phyloP scores from a whole-genome alignment of 2,797 vertebrate genomes.

The Danio jaintianensis region DNA sequence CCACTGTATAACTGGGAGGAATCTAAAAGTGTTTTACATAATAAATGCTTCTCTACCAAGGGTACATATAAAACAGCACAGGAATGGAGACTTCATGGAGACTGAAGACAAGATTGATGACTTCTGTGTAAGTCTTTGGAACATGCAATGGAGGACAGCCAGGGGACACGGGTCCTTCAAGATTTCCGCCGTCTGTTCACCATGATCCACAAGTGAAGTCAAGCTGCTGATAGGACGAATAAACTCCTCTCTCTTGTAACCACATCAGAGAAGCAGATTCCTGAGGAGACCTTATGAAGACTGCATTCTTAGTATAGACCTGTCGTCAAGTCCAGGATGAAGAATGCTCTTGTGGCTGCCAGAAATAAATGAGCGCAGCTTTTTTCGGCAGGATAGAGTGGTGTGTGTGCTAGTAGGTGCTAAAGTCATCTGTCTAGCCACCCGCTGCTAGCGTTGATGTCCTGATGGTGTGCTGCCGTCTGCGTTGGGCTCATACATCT shows the following conservation, averaged over 20 bases:
- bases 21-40: no score
- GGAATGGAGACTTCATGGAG: neutral
- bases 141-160: constrained; percentile 59
- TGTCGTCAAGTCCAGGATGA: constrained; percentile 64
- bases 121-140: constrained; percentile 54
- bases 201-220: constrained; percentile 26
- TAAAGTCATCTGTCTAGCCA: constrained; percentile 49
- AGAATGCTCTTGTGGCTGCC: constrained; percentile 61
- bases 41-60: no score
- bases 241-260: constrained; percentile 51
- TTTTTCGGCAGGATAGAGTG: constrained; percentile 23
- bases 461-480: constrained; percentile 45
- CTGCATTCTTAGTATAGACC: constrained; percentile 57
- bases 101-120: constrained; percentile 61
- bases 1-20: no score
- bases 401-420: constrained; percentile 54
- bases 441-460: constrained; percentile 49
- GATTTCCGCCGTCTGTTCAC: constrained; percentile 26
- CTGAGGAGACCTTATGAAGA: constrained; percentile 44
- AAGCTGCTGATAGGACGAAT: constrained; percentile 51
- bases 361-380: constrained; percentile 69
- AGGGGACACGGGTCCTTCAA: constrained; percentile 54
- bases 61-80: no score
- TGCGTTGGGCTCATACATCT: constrained; percentile 34
- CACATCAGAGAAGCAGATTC: constrained; percentile 65